A percentile compares a stretch with the other conserved stretches of the same genome.
Conservation (phyloP, 2,797 vertebrate species). For the Pantherophis vulpinus region DNA sequence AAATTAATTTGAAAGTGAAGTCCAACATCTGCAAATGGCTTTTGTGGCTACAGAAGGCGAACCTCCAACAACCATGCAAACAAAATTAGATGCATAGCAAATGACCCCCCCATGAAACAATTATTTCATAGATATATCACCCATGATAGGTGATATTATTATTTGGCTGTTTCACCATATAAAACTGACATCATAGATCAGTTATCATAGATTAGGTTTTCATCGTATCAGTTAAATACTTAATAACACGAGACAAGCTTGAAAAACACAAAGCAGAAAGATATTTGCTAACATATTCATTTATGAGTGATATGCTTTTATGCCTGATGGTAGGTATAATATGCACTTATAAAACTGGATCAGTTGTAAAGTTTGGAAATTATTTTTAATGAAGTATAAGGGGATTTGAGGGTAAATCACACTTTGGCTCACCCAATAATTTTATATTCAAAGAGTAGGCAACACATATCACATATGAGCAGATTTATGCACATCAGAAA, state of each 20-base stretch:
- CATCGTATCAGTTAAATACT: slow-evolving; percentile 3
- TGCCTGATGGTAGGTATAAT: not conserved
- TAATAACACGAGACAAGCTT: slow-evolving; percentile 7
- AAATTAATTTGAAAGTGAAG: not conserved
- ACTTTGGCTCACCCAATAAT: not conserved
- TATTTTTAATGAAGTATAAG: not conserved
- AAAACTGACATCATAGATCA: slow-evolving; percentile 9
- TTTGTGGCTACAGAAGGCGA: not conserved
- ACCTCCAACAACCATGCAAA: not conserved
- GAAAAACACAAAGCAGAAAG: slow-evolving; percentile 7
- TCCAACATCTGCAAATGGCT: not conserved
- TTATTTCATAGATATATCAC: not conserved
- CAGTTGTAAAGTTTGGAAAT: not conserved
- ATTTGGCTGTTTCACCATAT: not conserved
- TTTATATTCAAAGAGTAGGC: not conserved
- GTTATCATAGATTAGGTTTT: slow-evolving; percentile 5
- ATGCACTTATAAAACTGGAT: not conserved
- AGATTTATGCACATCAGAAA: not conserved
- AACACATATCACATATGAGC: not conserved
- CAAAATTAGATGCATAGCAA: not conserved
- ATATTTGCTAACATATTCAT: not conserved
- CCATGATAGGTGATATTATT: slow-evolving; percentile 11
- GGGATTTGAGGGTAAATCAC: not conserved
- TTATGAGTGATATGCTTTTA: not conserved
- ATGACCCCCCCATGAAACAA: not conserved